Evolutionary conservation across 2,113 vertebrate genomes (phyloP), one percentile per base, ranked within the genome.

Genomic region (Choloepus hoffmanni): DNA sequence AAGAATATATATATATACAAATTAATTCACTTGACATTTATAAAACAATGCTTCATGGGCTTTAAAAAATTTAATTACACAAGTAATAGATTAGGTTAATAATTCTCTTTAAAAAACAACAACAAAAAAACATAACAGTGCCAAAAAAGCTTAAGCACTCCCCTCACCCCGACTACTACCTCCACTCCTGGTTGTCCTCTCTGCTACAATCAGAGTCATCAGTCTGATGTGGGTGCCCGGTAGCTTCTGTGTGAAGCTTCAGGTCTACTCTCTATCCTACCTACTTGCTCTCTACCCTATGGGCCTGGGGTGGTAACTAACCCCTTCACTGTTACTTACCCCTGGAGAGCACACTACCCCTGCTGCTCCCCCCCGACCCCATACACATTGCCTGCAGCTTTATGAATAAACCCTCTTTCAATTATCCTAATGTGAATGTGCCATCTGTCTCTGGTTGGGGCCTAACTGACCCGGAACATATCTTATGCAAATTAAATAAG

Each of bases 401-500:
- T 74, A 62, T 88, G 88, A 70, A 55, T 55, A 83, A 43, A 36
- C n/a, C n/a, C 24, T 70, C 33, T 48, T 73, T 30, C 8, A 55
- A 73, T 28, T 28, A 36, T 45, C 62, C 76, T 23, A 45, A 55
- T 21, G 26, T 62, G 40, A 55, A 40, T 40, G 48, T 78, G 89
- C 24, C 23, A 4, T 10, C 11, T 21, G 16, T 77, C n/a, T 89
- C 28, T 68, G 76, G 21, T 7, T 58, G 76, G 68, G 30, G 62
- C 23, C 72, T 87, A 62, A 79, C 2, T 30, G 60, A 86, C 6
- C 40, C 2, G 14, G 58, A 33, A 26, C 24, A 23, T 43, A 73
- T 40, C 63, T 94, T 53, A 33, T 36, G 48, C 40, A 94, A 67
- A 94, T 33, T 74, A 68, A 84, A 24, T 94, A 30, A 79, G 33